These are phyloP conservation scores for Micronycteris hirsuta DNA, from an alignment of 2,113 vertebrate species.

Conservation along the genomic window DNA sequence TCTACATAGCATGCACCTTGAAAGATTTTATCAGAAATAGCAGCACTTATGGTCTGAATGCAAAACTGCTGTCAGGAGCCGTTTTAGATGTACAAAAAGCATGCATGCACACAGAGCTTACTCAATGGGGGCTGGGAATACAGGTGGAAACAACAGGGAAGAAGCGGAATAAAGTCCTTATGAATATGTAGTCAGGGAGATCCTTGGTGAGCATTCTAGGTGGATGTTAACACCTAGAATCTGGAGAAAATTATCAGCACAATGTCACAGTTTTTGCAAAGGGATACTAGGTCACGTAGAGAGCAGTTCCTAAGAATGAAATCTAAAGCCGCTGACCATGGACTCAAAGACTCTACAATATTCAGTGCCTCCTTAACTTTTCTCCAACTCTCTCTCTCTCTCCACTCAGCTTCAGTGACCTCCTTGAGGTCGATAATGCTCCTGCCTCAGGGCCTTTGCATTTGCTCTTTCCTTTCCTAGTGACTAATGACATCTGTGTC, in stretches of 20 bases:
- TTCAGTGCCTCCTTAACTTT: not conserved
- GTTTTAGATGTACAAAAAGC: not conserved
- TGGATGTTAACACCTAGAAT: not conserved
- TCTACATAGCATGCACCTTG: not conserved
- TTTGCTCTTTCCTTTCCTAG: not conserved
- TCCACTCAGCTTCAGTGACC: not conserved
- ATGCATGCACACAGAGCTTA: not conserved
- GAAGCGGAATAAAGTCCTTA: not conserved
- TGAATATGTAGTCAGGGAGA: not conserved
- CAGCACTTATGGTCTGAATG: not conserved
- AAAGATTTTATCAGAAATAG: not conserved
- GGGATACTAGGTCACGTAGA: not conserved
- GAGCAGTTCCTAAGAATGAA: not conserved
- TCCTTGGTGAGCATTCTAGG: not conserved
- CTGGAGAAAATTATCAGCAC: not conserved
- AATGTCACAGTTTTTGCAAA: not conserved
- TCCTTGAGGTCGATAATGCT: too few species aligned
- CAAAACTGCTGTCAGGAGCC: not conserved
- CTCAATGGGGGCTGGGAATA: not conserved
- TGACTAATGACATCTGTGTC: not conserved
- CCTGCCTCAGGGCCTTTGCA: not conserved
- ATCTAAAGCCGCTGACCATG: not conserved
- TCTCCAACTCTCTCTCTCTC: not conserved
- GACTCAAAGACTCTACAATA: not conserved
- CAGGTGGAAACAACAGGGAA: not conserved